Evolutionary conservation across 2,888 invertebrate species (phyloP).

Genomic region (Pseudanteris insignis): DNA sequence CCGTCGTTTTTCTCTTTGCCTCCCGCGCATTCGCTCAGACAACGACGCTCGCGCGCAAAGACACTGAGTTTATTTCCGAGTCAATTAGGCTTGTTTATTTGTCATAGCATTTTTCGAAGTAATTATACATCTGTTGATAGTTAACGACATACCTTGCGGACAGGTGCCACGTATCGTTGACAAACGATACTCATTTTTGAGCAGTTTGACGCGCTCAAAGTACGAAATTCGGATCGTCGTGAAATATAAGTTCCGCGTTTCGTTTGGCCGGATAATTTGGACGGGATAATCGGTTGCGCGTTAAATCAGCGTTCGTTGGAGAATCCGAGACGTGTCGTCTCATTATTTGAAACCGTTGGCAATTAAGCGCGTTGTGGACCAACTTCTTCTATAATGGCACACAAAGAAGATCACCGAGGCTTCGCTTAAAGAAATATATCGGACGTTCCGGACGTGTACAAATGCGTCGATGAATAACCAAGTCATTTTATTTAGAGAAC

Average conservation of each 20-base stretch:
- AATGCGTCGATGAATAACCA: constrained; percentile 66
- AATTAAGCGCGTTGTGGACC: constrained; percentile 43
- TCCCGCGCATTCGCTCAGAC: constrained; percentile 34
- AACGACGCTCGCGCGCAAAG: constrained; percentile 44
- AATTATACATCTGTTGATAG: constrained; percentile 63
- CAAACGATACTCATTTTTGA: constrained; percentile 42
- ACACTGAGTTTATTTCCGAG: constrained; percentile 62
- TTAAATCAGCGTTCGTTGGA: constrained; percentile 33
- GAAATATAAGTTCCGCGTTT: constrained; percentile 36
- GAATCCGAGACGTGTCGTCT: constrained; percentile 29
- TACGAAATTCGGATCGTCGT: constrained; percentile 25
- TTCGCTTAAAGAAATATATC: constrained; percentile 49
- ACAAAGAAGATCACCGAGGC: constrained; percentile 44
- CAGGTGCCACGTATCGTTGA: constrained; percentile 57
- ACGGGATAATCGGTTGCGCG: constrained; percentile 33
- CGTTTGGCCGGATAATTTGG: constrained; percentile 25
- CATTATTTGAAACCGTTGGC: constrained; percentile 40
- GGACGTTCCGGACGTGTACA: constrained; percentile 59
- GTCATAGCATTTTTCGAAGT: constrained; percentile 59
- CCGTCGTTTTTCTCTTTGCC: constrained; percentile 38
- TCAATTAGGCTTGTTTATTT: constrained; percentile 66
- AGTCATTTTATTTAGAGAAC: constrained; percentile 66
- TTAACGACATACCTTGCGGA: constrained; percentile 61
- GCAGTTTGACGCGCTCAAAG: constrained; percentile 25
- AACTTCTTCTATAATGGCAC: constrained; percentile 40